Evolutionary conservation across 2,888 invertebrate species (phyloP), one percentile per base, ranked within the genome.

Genomic region (Octodonta nipae): DNA sequence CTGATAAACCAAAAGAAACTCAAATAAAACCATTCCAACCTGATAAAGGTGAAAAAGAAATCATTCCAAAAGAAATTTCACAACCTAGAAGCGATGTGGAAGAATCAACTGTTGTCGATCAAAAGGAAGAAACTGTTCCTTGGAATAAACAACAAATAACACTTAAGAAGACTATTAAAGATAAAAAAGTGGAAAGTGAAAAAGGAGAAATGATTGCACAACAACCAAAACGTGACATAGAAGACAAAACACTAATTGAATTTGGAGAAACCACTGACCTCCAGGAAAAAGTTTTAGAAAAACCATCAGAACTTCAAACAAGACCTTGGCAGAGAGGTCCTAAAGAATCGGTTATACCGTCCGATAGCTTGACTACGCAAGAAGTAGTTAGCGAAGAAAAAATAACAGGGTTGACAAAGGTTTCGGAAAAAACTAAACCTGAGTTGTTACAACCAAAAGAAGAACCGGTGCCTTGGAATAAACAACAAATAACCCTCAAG

Each of bases 401-500:
- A 22, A 11, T 22, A 22, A 4, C 4, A 22, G 10, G 10, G 22
- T n/a, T 2, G 4, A 11, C n/a, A 22, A 4, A 22, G 26, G 62
- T 14, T 11, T 10, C 11, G 10, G 28, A 13, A 28, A 14, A 10
- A 12, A 28, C 12, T 5, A 28, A 28, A 20, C 64, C 73, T 16
- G 50, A 42, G 6, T 20, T 58, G 3, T 64, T 73, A 16, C 36
- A 37, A 73, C 34, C 68, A 32, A 34, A 45, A 32, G 40, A 46
- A 36, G 38, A 42, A 29, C 36, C 39, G 32, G 12, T 46, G 40
- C 68, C 71, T n/a, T 73, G 73, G 73, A 80, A 70, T 7, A 70
- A 78, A 48, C 75, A 79, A 58, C 64, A 67, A 37, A 61, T 71
- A 13, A 57, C 52, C 20, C 49, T 72, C 5, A 74, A 70, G 38